phyloP scores from a whole-genome alignment of 2,113 vertebrate genomes.

The Apistogramma diplotaenia region DNA sequence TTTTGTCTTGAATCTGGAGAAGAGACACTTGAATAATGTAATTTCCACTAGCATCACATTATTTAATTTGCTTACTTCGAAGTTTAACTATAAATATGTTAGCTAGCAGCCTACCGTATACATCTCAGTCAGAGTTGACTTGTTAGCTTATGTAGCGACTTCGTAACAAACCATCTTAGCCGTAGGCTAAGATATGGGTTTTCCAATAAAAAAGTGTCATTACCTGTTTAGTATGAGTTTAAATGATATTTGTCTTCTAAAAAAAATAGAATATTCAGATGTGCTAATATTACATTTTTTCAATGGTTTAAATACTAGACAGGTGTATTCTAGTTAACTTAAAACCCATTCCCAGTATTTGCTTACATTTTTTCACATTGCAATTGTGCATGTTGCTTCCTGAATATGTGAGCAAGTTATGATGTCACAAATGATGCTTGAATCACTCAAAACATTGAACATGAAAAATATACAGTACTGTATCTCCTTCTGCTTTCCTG shows the following conservation, averaged over 20 bases:
- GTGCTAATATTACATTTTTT: not conserved
- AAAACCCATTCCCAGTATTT: no score
- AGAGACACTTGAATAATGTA: no score
- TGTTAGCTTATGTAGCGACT: no score
- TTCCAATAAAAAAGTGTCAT: not conserved
- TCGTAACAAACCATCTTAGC: not conserved
- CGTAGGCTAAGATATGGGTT: not conserved
- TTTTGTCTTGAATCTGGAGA: no score
- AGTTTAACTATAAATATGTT: no score
- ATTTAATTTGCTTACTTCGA: no score
- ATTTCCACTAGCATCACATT: no score
- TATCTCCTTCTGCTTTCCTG: not conserved
- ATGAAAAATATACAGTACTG: not conserved
- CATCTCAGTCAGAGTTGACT: no score
- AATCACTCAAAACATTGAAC: not conserved
- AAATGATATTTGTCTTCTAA: not conserved
- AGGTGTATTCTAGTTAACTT: not conserved
- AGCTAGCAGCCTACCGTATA: no score
- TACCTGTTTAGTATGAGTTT: not conserved
- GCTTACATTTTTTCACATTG: not conserved
- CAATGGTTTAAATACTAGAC: not conserved
- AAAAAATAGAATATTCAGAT: not conserved
- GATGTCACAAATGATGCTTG: not conserved
- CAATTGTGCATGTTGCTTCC: not conserved
- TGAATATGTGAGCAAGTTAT: not conserved